Conservation (phyloP, 2,888 invertebrate genomes). For the Perizoma flavofasciatum region DNA sequence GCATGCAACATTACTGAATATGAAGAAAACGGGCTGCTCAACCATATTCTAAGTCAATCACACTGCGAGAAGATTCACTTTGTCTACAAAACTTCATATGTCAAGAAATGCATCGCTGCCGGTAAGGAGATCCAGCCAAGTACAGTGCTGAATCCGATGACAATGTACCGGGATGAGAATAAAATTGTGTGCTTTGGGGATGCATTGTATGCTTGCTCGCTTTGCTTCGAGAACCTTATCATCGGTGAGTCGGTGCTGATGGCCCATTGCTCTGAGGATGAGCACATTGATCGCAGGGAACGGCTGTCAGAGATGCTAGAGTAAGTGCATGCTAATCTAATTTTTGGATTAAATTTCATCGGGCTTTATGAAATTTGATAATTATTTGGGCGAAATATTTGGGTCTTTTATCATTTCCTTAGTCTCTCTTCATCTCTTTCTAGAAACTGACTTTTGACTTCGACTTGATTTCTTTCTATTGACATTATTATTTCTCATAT, state of each 20-base stretch:
- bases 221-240: slow-evolving; percentile 74
- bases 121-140: slow-evolving; percentile 76
- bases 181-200: slow-evolving; percentile 79
- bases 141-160: slow-evolving; percentile 74
- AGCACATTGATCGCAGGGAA: slow-evolving; percentile 61
- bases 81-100: slow-evolving; percentile 74
- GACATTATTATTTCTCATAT: slow-evolving; percentile 13
- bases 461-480: slow-evolving; percentile 5
- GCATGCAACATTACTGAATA: slow-evolving; percentile 58
- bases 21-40: slow-evolving; percentile 65
- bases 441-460: slow-evolving; percentile 1
- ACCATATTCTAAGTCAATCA: slow-evolving; percentile 64
- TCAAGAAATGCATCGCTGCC: slow-evolving; percentile 67
- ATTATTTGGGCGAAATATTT: slow-evolving; percentile 4
- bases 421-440: background rate
- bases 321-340: slow-evolving; percentile 14
- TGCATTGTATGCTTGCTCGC: slow-evolving; percentile 70
- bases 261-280: slow-evolving; percentile 62
- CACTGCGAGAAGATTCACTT: slow-evolving; percentile 78
- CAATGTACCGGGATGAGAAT: slow-evolving; percentile 74
- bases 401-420: background rate
- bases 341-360: slow-evolving; percentile 27
- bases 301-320: slow-evolving; percentile 60
- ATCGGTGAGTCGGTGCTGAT: slow-evolving; percentile 72
- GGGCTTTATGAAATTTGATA: slow-evolving; percentile 18